phyloP scores from a whole-genome alignment of 1,140 invertebrate species.

The Latrodectus geometricus region DNA sequence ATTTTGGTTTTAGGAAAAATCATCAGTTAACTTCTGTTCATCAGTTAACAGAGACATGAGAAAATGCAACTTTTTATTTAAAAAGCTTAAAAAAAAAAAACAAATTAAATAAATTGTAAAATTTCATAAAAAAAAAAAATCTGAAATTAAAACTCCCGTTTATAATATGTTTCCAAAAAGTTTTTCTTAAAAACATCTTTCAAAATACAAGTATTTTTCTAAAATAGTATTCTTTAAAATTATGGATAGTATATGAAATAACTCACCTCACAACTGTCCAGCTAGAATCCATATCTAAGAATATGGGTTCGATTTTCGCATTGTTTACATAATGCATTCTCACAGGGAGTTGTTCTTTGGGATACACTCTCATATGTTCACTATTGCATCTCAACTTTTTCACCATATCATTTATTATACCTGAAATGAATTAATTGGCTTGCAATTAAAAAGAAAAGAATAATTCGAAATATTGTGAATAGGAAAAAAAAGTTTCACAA shows the following conservation, averaged over 20 bases:
- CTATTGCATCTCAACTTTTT: slow-evolving; percentile 30
- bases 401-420: slow-evolving; percentile 1
- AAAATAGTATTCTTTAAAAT: no score
- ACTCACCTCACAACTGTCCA: slow-evolving; percentile 55
- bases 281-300: slow-evolving; percentile 47
- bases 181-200: no score
- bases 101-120: background rate
- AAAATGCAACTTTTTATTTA: background rate
- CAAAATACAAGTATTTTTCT: no score
- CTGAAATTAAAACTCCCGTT: background rate
- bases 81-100: background rate
- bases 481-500: no score
- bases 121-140: background rate
- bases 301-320: slow-evolving; percentile 49
- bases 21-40: no score
- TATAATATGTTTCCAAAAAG: no score
- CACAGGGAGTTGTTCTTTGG: slow-evolving; percentile 47
- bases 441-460: no score
- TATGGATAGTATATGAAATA: background rate
- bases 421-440: slow-evolving; percentile 1
- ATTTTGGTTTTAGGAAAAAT: no score
- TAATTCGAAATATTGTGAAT: no score
- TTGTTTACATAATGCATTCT: slow-evolving; percentile 50
- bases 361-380: slow-evolving; percentile 39
- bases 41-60: no score